phyloP scores from a whole-genome alignment of 2,888 invertebrate genomes.

The Phyto melanocephala region DNA sequence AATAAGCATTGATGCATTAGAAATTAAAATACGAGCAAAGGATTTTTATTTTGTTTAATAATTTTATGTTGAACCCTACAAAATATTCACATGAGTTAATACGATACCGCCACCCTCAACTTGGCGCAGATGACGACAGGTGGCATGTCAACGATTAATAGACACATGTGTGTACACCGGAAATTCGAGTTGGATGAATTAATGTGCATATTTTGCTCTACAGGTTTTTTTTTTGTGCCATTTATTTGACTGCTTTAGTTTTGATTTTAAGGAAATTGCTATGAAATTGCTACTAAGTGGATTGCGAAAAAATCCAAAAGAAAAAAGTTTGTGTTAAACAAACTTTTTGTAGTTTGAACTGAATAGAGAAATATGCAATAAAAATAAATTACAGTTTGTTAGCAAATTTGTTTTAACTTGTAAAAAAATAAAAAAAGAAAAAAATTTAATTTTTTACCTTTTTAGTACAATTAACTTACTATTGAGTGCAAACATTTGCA shows the following conservation, averaged over 20 bases:
- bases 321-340: background rate
- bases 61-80: too few species aligned
- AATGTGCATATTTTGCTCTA: background rate
- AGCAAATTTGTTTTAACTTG: background rate
- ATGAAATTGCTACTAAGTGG: constrained; percentile 30
- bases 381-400: background rate
- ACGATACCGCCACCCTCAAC: background rate
- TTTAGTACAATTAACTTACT: background rate
- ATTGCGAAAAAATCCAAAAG: background rate
- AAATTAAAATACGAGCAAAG: background rate
- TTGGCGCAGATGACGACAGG: background rate
- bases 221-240: background rate
- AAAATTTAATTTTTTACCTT: background rate
- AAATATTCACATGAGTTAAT: too few species aligned
- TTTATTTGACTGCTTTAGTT: background rate
- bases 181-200: constrained; percentile 41
- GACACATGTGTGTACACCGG: constrained; percentile 25
- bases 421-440: background rate
- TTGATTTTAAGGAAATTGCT: constrained; percentile 54
- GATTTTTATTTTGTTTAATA: too few species aligned
- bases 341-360: constrained; percentile 21
- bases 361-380: background rate
- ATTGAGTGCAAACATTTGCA: constrained; percentile 23
- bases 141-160: constrained; percentile 9
- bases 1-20: background rate